Evolutionary conservation across 1,140 invertebrate genomes (phyloP), one percentile per base, ranked within the genome.

Genomic region (Drosophila athabasca): DNA sequence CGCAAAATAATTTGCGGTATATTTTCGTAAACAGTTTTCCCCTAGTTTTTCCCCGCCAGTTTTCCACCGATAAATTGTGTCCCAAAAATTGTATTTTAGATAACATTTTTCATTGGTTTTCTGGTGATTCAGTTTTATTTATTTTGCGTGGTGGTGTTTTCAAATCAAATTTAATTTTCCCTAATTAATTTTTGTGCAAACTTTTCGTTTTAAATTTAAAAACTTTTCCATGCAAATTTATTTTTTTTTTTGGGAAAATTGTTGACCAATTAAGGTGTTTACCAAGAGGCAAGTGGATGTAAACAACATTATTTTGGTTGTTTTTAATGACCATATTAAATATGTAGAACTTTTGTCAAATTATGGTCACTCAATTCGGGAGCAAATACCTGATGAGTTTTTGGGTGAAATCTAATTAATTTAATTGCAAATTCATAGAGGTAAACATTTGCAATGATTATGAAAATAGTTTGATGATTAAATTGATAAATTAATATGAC

Each of bases 21-120:
- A 26, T 50, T 69, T 57, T 68, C 17, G 66, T 69, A 69, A 69
- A 69, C 51, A 69, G 64, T 49, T 69, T 67, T 31, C 17, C 22
- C 24, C 1, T 13, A 3, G 59, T 55, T 48, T 11, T 45, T 17
- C 22, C 26, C n/a, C 22, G 13, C 13, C 1, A 68, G 50, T 58
- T 57, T 13, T 45, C 24, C 39, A 59, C 53, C 51, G 53, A 44
- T 70, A 71, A 59, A 59, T 68, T 49, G 53, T 45, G 43, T 13
- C 3, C 35, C 11, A 13, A 13, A 24, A 50, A 62, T 35, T 11
- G 5, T 13, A 8, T 31, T 44, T 31, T 54, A 13, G 7, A 43
- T 51, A 17, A 24, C 19, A 57, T 29, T 44, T 68, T 3, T n/a
- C 13, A 48, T 19, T 48, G 13, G 5, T 68, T 49, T 68, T 9